These are phyloP conservation scores for Epistrophe eligans DNA, from an alignment of 2,888 invertebrate species.

Conservation along the genomic window DNA sequence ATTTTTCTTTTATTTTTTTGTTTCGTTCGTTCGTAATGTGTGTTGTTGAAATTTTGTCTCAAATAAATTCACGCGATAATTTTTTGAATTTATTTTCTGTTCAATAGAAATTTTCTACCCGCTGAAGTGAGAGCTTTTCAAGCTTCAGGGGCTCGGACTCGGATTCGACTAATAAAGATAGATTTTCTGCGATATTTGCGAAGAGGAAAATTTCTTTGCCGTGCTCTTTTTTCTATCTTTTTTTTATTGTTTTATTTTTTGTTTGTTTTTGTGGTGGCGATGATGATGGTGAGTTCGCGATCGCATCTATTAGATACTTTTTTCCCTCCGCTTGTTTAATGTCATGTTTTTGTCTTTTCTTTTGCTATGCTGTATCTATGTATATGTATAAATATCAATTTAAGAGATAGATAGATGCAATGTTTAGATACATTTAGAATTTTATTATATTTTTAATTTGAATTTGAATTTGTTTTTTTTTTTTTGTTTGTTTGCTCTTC, in stretches of 20 bases:
- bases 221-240: constrained; percentile 42
- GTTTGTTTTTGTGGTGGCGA: constrained; percentile 43
- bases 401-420: constrained; percentile 56
- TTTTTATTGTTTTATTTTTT: constrained; percentile 26
- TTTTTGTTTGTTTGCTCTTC: constrained; percentile 19
- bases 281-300: constrained; percentile 55
- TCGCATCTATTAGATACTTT: constrained; percentile 48
- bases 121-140: constrained; percentile 78
- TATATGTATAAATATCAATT: constrained; percentile 39
- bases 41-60: constrained; percentile 42
- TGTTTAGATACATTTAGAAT: constrained; percentile 73
- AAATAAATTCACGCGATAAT: constrained; percentile 67
- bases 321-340: constrained; percentile 31
- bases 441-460: constrained; percentile 27
- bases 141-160: constrained; percentile 84
- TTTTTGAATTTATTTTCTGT: constrained; percentile 48
- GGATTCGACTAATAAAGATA: constrained; percentile 83
- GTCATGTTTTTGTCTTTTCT: constrained; percentile 64
- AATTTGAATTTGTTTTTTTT: constrained; percentile 23
- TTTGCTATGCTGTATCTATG: constrained; percentile 47
- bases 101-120: constrained; percentile 64
- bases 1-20: constrained; percentile 24
- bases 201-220: constrained; percentile 77
- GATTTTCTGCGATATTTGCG: constrained; percentile 79
- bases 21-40: constrained; percentile 72